Evolutionary conservation across 2,888 invertebrate species (phyloP).

Genomic region (Nemurella pictetii): DNA sequence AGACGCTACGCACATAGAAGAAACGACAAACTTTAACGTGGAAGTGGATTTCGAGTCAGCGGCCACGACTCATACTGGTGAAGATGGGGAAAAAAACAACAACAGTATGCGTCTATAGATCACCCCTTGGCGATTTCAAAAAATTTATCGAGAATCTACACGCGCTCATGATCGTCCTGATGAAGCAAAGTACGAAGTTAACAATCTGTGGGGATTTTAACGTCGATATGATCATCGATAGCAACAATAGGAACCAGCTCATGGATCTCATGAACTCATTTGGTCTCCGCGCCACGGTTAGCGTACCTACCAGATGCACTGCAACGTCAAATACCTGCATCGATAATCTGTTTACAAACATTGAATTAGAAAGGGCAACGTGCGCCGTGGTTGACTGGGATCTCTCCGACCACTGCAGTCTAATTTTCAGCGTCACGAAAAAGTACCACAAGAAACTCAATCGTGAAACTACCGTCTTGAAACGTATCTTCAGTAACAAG

Average conservation of each 20-base stretch:
- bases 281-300: neutral
- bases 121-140: neutral
- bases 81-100: neutral
- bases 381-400: neutral
- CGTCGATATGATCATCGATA: neutral
- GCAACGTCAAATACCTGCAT: too few species aligned
- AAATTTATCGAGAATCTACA: neutral
- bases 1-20: neutral
- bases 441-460: neutral
- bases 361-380: neutral
- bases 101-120: neutral
- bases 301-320: too few species aligned
- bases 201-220: neutral
- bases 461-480: neutral
- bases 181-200: neutral
- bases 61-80: neutral
- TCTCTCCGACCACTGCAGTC: neutral
- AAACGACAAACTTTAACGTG: neutral
- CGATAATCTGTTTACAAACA: constrained; percentile 7
- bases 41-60: neutral
- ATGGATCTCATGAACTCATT: neutral
- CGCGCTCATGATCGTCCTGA: neutral
- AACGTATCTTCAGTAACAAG: neutral
- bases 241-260: neutral
- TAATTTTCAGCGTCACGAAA: neutral